Conservation (phyloP, 92 coral and sea anemone species). For the Phenganax marumi region DNA sequence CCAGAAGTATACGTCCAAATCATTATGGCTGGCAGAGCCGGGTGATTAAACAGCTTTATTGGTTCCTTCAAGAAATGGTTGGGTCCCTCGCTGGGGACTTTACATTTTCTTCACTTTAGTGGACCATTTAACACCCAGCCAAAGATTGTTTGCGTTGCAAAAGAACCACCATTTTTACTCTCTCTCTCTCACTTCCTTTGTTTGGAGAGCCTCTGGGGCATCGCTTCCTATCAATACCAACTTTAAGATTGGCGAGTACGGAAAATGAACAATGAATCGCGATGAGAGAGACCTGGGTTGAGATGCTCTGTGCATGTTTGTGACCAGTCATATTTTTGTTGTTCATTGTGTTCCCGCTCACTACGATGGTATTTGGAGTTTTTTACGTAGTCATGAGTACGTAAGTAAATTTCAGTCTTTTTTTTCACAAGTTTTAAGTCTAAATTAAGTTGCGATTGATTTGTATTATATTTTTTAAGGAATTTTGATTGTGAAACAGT, state of each 20-base stretch:
- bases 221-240: not conserved
- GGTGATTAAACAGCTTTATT: constrained; percentile 36
- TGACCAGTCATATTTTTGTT: not conserved
- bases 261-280: not conserved
- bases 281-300: not conserved
- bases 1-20: not conserved
- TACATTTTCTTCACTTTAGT: too few relatives aligned
- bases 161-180: too few relatives aligned
- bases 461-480: not conserved
- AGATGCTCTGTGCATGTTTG: not conserved
- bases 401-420: not conserved
- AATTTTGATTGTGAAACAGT: too few relatives aligned
- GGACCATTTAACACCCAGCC: too few relatives aligned
- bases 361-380: not conserved
- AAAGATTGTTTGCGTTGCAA: too few relatives aligned
- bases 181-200: too few relatives aligned
- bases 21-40: not conserved
- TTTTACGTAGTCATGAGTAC: constrained; percentile 3
- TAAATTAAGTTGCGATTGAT: not conserved
- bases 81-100: constrained; percentile 40
- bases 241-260: constrained; percentile 5
- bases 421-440: not conserved
- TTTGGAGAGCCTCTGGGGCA: too few relatives aligned
- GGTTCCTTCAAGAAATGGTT: constrained; percentile 46
- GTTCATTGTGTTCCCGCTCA: constrained; percentile 7